A percentile compares a stretch with the other conserved stretches of the same genome.
Evolutionary conservation across 1,140 invertebrate species (phyloP).

Genomic region (Macrobrachium rosenbergii): DNA sequence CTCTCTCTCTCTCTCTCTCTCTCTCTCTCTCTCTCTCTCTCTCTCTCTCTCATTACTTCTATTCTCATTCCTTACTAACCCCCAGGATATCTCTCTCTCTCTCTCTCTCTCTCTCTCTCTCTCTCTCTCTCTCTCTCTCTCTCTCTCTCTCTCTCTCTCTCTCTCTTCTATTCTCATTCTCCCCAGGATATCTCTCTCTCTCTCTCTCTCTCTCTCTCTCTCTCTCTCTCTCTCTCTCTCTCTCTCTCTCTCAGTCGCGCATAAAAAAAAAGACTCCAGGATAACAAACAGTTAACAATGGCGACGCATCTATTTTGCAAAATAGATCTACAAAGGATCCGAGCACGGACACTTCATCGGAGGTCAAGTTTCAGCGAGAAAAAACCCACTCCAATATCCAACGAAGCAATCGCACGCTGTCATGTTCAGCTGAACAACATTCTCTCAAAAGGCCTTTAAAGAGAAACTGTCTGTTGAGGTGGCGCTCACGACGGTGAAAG

Average conservation of each 20-base stretch:
- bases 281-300: too few species aligned
- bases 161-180: not conserved
- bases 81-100: not conserved
- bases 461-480: too few species aligned
- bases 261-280: too few species aligned
- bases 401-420: too few species aligned
- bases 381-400: too few species aligned
- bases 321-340: too few species aligned
- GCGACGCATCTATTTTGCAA: too few species aligned
- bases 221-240: not conserved
- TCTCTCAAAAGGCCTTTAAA: too few species aligned
- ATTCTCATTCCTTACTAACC: not conserved
- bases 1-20: not conserved
- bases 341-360: too few species aligned
- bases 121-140: conserved; percentile 17
- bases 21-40: not conserved
- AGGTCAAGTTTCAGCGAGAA: too few species aligned
- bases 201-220: not conserved
- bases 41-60: not conserved
- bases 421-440: too few species aligned
- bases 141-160: not conserved
- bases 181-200: not conserved
- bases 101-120: not conserved
- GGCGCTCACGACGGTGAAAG: too few species aligned
- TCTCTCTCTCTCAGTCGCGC: not conserved